phyloP scores from a whole-genome alignment of 1,140 invertebrate species.

The Philopotamus ludificatus region DNA sequence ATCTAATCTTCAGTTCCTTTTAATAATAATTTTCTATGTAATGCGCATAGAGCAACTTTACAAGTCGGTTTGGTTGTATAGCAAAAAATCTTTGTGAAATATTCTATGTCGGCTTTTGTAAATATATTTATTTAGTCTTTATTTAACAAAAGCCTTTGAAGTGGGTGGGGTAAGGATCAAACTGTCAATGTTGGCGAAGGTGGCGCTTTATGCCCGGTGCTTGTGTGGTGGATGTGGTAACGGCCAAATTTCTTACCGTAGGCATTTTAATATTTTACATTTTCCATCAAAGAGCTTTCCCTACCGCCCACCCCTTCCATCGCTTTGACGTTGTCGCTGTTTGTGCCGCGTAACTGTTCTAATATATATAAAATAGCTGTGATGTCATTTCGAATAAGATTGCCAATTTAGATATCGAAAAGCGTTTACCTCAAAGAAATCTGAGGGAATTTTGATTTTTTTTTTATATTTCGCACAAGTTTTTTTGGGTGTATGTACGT shows the following conservation, averaged over 20 bases:
- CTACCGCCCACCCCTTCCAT: neutral
- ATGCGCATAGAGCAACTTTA: too few relatives aligned
- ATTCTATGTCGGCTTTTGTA: constrained; percentile 15
- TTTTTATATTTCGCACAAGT: neutral
- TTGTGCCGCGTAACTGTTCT: constrained; percentile 9
- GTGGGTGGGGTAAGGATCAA: constrained; percentile 33
- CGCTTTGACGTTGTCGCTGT: constrained; percentile 8
- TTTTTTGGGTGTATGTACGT: too few relatives aligned
- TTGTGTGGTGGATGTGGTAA: constrained; percentile 10
- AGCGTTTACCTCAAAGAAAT: constrained; percentile 31
- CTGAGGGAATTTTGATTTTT: constrained; percentile 28
- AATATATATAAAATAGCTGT: constrained; percentile 27
- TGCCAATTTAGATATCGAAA: constrained; percentile 42
- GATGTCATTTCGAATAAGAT: constrained; percentile 41
- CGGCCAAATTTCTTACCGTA: constrained; percentile 21
- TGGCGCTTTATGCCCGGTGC: constrained; percentile 22
- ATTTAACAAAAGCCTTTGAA: constrained; percentile 43
- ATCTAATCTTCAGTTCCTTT: too few relatives aligned
- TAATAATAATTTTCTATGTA: too few relatives aligned
- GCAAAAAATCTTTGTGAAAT: neutral
- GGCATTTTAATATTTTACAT: constrained; percentile 37
- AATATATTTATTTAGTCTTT: constrained; percentile 38
- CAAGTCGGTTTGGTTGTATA: too few relatives aligned
- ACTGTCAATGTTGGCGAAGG: constrained; percentile 31
- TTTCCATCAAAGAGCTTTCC: constrained; percentile 35